phyloP scores from a whole-genome alignment of 2,113 vertebrate species.

The Scophthalmus maximus region DNA sequence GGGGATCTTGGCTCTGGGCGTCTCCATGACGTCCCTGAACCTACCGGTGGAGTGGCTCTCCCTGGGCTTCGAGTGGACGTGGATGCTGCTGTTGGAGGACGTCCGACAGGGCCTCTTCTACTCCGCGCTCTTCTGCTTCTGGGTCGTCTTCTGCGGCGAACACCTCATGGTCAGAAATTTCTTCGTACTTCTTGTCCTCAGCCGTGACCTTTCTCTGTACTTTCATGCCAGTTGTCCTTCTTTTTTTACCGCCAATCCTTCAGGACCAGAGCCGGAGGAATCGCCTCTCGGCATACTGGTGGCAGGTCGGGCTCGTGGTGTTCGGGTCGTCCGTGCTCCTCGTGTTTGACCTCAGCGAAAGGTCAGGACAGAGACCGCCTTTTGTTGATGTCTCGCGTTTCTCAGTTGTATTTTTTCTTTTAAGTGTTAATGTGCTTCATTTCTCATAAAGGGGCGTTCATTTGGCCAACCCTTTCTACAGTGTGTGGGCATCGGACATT shows the following conservation, averaged over 20 bases:
- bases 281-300: constrained; percentile 90
- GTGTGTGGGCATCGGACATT: constrained; percentile 90
- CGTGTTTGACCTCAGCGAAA: constrained; percentile 94
- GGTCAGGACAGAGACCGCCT: constrained; percentile 78
- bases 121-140: constrained; percentile 91
- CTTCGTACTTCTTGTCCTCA: background rate
- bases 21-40: constrained; percentile 95
- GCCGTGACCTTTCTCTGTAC: too few relatives aligned
- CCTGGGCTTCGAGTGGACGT: constrained; percentile 93
- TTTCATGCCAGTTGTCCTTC: background rate
- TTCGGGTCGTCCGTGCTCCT: constrained; percentile 93
- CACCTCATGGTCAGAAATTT: constrained; percentile 91
- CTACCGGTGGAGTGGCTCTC: constrained; percentile 95
- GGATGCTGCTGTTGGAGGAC: constrained; percentile 93
- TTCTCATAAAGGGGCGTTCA: constrained; percentile 86
- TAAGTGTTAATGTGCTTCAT: background rate
- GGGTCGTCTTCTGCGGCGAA: constrained; percentile 97
- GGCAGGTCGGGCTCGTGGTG: constrained; percentile 92
- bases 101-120: constrained; percentile 94
- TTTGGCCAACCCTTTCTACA: constrained; percentile 96
- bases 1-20: constrained; percentile 91
- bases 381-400: background rate
- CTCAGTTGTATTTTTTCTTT: background rate
- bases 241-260: background rate
- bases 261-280: constrained; percentile 93